A percentile compares a stretch with the other conserved stretches of the same genome.
phyloP scores from a whole-genome alignment of 2,113 vertebrate species.

The Chrysochloris asiatica region DNA sequence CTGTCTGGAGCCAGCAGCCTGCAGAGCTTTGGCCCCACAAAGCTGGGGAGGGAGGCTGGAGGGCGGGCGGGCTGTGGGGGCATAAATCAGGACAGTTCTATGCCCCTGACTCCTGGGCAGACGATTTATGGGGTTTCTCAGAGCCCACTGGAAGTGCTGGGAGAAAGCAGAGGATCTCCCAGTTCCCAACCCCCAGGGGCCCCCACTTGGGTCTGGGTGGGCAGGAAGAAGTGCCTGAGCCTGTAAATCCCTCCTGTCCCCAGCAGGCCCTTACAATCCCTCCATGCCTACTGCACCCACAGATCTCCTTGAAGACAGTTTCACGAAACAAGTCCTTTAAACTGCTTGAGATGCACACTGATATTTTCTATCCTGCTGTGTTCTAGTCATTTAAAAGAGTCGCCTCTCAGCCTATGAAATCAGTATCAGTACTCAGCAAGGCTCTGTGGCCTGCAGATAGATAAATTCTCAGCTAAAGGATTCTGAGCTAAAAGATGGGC shows the following conservation, averaged over 20 bases:
- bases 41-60: conserved; percentile 64
- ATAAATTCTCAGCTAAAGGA: neutral
- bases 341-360: neutral
- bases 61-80: conserved; percentile 42
- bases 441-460: neutral
- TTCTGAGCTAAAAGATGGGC: conserved; percentile 6
- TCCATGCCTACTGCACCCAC: neutral
- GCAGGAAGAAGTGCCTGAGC: conserved; percentile 53
- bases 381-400: neutral
- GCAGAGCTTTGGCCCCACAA: conserved; percentile 75
- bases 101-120: conserved; percentile 76
- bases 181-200: conserved; percentile 69
- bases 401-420: neutral
- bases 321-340: neutral
- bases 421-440: neutral
- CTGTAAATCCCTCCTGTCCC: conserved; percentile 29
- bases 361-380: neutral
- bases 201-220: neutral
- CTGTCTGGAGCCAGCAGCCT: conserved; percentile 76
- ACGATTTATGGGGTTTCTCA: conserved; percentile 77
- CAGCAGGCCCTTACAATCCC: neutral
- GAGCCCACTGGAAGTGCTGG: conserved; percentile 57
- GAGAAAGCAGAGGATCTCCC: conserved; percentile 65
- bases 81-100: conserved; percentile 78
- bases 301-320: neutral